Base-by-base conservation (phyloP, 2,888 invertebrate genomes). In the Xylocampa areola region DNA sequence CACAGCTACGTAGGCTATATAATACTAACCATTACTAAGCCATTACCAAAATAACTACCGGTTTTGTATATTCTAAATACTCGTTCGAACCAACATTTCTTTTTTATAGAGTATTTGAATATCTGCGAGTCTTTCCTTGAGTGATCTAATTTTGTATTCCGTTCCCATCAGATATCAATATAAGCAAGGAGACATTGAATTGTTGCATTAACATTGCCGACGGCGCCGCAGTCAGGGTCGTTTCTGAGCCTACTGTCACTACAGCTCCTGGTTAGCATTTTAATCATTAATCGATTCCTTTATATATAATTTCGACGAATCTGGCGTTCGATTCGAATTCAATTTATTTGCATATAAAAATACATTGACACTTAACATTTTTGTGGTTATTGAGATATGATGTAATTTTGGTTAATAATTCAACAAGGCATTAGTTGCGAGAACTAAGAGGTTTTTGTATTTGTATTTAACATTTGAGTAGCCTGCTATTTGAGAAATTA, bases 181-280 rank as follows among this genome's bases (percentile, higher is more conserved):
- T 70, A 81, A n/a, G n/a, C n/a, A n/a, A n/a, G n/a, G n/a, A n/a
- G n/a, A 66, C 84, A 84, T 84, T 84, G 84, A 78, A 49, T 43
- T 57, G 62, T 65, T 57, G 55, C 73, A 82, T 84, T 84, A 81
- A 73, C 77, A 84, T 84, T 78, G 73, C 76, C 37, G 47, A 67
- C 81, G 8, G 68, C 61, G 66, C 48, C 53, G 59, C 70, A 52
- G 58, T 70, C 82, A 82, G 32, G 80, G 83, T 50, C 83, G 68
- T 25, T 44, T 23, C 36, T 30, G 14, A n/a, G 49, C 25, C 14
- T 37, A 21, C 23, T 57, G 45, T 57, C 58, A 50, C 49, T 58
- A 48, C 53, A 33, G 43, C 43, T 58, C 35, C 67, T 68, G 58
- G 49, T 45, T 69, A 25, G 73, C 72, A 76, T 76, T 60, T n/a